Evolutionary conservation across 2,797 vertebrate species (phyloP).

Genomic region (Rhodeus uyekii): DNA sequence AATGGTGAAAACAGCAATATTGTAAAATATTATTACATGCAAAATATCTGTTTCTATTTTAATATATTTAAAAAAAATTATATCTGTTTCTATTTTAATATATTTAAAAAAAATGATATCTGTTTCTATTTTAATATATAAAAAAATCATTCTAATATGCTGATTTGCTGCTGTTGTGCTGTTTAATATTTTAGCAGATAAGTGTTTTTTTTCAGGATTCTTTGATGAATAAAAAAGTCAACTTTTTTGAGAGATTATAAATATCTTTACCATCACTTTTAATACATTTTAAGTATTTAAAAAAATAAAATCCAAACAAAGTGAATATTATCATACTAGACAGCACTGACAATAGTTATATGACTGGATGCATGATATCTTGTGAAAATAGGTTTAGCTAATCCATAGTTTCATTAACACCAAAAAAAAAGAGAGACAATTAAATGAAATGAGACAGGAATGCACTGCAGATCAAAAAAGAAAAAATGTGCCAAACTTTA

Average conservation of each 20-base stretch:
- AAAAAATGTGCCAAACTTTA: constrained; percentile 47
- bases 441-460: not conserved
- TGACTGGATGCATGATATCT: not conserved
- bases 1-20: not conserved
- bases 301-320: not conserved
- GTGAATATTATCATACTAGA: not conserved
- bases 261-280: not conserved
- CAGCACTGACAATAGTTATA: not conserved
- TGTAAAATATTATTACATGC: not conserved
- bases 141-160: not conserved
- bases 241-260: not conserved
- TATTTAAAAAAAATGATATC: not conserved
- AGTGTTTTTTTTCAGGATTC: not conserved
- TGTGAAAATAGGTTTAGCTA: constrained; percentile 23
- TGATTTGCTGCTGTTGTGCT: not conserved
- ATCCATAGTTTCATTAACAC: constrained; percentile 50
- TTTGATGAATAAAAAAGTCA: not conserved
- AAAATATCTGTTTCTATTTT: not conserved
- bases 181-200: not conserved
- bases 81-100: too few relatives aligned
- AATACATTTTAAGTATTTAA: not conserved
- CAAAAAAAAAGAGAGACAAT: constrained; percentile 40
- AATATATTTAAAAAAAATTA: not conserved
- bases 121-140: too few relatives aligned
- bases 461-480: constrained; percentile 39